A percentile compares a stretch with the other conserved stretches of the same genome.
phyloP scores from a whole-genome alignment of 2,113 vertebrate genomes.

The Corythoichthys haematopterus region DNA sequence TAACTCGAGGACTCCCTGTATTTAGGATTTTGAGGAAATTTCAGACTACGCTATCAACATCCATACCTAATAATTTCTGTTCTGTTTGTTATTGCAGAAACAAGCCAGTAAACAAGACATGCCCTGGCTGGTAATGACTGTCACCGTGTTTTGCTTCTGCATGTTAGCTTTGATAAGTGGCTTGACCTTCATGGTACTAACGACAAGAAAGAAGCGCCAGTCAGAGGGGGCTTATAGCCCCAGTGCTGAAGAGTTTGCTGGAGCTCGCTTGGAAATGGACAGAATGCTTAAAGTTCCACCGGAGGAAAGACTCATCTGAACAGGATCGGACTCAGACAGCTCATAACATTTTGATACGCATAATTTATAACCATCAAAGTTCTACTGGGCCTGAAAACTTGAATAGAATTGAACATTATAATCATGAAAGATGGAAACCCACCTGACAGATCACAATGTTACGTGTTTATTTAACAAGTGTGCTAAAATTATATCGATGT shows the following conservation, averaged over 20 bases:
- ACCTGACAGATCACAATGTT: too few relatives aligned
- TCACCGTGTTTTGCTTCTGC: conserved; percentile 83
- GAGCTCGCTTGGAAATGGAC: conserved; percentile 94
- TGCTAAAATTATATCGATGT: too few relatives aligned
- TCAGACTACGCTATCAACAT: neutral
- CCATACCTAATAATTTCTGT: neutral
- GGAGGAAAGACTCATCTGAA: conserved; percentile 84
- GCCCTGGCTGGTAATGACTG: conserved; percentile 80
- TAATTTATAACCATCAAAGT: too few relatives aligned
- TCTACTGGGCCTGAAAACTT: too few relatives aligned
- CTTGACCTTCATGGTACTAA: conserved; percentile 82
- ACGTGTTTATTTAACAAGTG: too few relatives aligned
- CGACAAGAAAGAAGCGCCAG: conserved; percentile 87
- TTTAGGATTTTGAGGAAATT: neutral
- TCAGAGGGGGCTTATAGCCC: conserved; percentile 93
- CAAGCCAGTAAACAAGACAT: conserved; percentile 61
- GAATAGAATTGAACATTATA: too few relatives aligned
- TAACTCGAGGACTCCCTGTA: too few relatives aligned
- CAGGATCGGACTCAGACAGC: too few relatives aligned
- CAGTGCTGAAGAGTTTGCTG: conserved; percentile 89
- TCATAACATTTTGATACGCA: conserved; percentile 12
- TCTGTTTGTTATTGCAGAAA: conserved; percentile 72
- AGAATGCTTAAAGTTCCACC: conserved; percentile 93
- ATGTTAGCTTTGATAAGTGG: conserved; percentile 77
- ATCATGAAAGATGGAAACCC: too few relatives aligned